These are phyloP conservation scores for Andrena haemorrhoa DNA, from an alignment of 2,888 invertebrate genomes.

Conservation along the genomic window DNA sequence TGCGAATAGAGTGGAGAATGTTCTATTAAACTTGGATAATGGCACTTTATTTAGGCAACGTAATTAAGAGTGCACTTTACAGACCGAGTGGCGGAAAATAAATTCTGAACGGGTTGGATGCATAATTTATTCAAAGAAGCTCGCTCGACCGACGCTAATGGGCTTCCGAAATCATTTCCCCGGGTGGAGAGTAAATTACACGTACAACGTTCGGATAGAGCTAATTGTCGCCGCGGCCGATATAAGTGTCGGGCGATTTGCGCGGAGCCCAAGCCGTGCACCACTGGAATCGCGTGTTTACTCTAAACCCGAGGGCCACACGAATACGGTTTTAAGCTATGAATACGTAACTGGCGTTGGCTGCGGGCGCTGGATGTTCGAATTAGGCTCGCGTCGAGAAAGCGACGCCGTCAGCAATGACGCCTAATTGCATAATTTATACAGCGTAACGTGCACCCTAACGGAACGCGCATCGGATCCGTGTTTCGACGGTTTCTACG, in stretches of 20 bases:
- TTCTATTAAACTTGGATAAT: too few species aligned
- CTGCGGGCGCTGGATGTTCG: slow-evolving; percentile 46
- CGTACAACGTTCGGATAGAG: slow-evolving; percentile 12
- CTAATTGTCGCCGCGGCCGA: slow-evolving; percentile 45
- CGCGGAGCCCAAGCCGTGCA: neutral
- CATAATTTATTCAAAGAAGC: slow-evolving; percentile 51
- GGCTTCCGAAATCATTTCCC: slow-evolving; percentile 56
- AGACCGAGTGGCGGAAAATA: slow-evolving; percentile 1
- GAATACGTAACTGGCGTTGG: slow-evolving; percentile 51
- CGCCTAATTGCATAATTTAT: slow-evolving; percentile 69
- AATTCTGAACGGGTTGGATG: slow-evolving; percentile 31
- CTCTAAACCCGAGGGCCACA: slow-evolving; percentile 6
- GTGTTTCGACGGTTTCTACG: slow-evolving; percentile 5
- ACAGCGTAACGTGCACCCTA: slow-evolving; percentile 52
- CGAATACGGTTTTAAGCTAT: slow-evolving; percentile 28
- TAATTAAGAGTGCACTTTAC: slow-evolving; percentile 37
- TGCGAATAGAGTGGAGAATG: too few species aligned
- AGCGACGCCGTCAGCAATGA: slow-evolving; percentile 49
- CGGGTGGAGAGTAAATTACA: slow-evolving; percentile 37
- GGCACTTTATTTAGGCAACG: slow-evolving; percentile 1
- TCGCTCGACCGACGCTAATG: slow-evolving; percentile 42
- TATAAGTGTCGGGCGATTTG: slow-evolving; percentile 5
- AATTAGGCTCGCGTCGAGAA: slow-evolving; percentile 65
- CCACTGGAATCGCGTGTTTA: slow-evolving; percentile 30
- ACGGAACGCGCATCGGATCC: slow-evolving; percentile 30